phyloP scores from a whole-genome alignment of 2,888 invertebrate species.

The Homarus gammarus region DNA sequence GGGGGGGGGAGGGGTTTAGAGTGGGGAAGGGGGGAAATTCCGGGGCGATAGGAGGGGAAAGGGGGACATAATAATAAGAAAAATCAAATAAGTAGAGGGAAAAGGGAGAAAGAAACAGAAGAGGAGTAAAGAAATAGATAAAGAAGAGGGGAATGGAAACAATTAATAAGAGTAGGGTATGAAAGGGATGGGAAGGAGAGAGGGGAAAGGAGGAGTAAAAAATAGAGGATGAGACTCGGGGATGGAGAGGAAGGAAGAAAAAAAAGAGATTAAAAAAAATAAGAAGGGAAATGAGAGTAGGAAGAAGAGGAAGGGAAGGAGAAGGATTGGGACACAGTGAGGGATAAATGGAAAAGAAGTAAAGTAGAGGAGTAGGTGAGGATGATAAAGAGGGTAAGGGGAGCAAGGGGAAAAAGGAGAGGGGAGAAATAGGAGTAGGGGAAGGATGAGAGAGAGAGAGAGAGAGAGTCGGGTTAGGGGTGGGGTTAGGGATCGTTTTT shows the following conservation, averaged over 20 bases:
- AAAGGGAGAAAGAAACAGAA: neutral
- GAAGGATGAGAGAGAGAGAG: neutral
- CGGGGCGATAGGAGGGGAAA: no score
- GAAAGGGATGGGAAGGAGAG: no score
- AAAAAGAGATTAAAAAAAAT: no score
- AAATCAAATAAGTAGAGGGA: neutral
- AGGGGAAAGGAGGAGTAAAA: no score
- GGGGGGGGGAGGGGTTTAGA: neutral
- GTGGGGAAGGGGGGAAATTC: neutral
- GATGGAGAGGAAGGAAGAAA: no score
- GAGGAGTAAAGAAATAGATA: neutral
- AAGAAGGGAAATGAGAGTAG: no score
- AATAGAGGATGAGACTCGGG: no score
- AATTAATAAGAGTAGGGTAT: no score
- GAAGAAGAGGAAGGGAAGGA: neutral
- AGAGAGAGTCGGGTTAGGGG: neutral
- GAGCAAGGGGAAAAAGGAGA: neutral
- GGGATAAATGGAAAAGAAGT: no score
- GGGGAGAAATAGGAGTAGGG: neutral
- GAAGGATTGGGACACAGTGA: no score
- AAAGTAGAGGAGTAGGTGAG: no score
- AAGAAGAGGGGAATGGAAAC: neutral
- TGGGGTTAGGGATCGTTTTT: neutral
- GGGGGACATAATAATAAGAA: neutral
- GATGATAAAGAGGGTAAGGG: no score